Base-by-base conservation (phyloP, 1,140 invertebrate genomes). In the Lanistes nyassanus region DNA sequence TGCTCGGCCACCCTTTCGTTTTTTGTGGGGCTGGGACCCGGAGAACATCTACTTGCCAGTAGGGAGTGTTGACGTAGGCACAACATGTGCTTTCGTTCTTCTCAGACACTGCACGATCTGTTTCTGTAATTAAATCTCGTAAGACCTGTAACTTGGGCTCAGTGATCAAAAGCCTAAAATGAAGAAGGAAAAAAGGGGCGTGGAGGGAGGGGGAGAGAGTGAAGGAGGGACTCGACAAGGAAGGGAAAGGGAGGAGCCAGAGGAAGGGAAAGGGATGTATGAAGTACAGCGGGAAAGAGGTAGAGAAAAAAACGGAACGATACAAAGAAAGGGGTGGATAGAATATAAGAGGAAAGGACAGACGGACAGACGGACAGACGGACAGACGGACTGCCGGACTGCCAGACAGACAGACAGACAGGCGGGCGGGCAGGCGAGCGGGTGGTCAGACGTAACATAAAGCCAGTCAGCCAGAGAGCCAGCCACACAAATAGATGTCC, bases 291-390 rank as follows among this genome's bases (percentile, higher is more conserved):
- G 58, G 34, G 58, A 62, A 31, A 62, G 58, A 62, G 58, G 34
- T n/a, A 62, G 58, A 62, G 58, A 62, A 31, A 62, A 31, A 62
- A 31, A 62, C n/a, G n/a, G n/a, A n/a, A n/a, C n/a, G n/a, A n/a
- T n/a, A n/a, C n/a, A 47, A 1, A 47, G 42, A 47, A 47, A 16
- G 1, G 42, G 2, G 42, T 1, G 42, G 42, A 47, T 16, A 65
- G 62, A 31, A 2, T 34, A 36, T 34, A 36, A 31, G 7, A 31
- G 7, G 16, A 16, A 65, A 4, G 34, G 2, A 65, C 29, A 65
- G 2, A 65, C 29, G 34, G 2, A 65, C 29, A 65, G 2, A 65
- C 29, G 34, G 2, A 65, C 29, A 65, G 2, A 65, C 29, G 34
- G 2, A 65, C 29, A 65, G 2, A 65, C 29, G 34, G 2, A 65